These are phyloP conservation scores for Rhingia rostrata DNA, from an alignment of 2,888 invertebrate species.

Conservation along the genomic window DNA sequence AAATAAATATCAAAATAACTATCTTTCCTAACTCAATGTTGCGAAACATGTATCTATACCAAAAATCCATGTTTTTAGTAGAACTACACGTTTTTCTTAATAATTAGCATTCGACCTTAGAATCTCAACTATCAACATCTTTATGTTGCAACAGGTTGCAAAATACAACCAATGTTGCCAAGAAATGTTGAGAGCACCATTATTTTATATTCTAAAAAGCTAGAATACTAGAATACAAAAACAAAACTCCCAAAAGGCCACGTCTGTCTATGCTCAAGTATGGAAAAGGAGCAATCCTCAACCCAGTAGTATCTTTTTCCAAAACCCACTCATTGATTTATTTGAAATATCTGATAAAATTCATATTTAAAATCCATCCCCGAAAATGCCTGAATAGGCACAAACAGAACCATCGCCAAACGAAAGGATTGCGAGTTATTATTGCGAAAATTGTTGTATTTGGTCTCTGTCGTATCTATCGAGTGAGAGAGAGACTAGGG, in stretches of 20 bases:
- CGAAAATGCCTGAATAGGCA: slow-evolving; percentile 33
- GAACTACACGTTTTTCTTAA: too few species aligned
- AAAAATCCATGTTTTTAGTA: too few species aligned
- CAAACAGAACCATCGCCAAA: slow-evolving; percentile 5
- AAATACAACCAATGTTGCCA: too few species aligned
- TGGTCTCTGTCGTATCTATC: slow-evolving; percentile 11
- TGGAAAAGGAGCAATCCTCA: slow-evolving; percentile 3
- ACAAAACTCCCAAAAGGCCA: neutral
- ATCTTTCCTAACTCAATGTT: too few species aligned
- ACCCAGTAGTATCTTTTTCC: neutral
- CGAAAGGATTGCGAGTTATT: slow-evolving; percentile 56
- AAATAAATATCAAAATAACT: too few species aligned
- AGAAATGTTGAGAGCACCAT: too few species aligned
- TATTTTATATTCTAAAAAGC: neutral
- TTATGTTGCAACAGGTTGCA: too few species aligned
- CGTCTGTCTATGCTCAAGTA: neutral
- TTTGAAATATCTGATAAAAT: slow-evolving; percentile 64
- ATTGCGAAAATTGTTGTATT: slow-evolving; percentile 59
- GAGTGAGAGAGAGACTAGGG: too few species aligned
- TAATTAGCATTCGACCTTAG: too few species aligned
- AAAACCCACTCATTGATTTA: slow-evolving; percentile 58
- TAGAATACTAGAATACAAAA: neutral
- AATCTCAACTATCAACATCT: too few species aligned
- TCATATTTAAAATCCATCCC: slow-evolving; percentile 44
- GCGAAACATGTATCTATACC: too few species aligned